A percentile compares a stretch with the other conserved stretches of the same genome.
Evolutionary conservation across 1,140 invertebrate genomes (phyloP).

Genomic region (Papilio machaon): DNA sequence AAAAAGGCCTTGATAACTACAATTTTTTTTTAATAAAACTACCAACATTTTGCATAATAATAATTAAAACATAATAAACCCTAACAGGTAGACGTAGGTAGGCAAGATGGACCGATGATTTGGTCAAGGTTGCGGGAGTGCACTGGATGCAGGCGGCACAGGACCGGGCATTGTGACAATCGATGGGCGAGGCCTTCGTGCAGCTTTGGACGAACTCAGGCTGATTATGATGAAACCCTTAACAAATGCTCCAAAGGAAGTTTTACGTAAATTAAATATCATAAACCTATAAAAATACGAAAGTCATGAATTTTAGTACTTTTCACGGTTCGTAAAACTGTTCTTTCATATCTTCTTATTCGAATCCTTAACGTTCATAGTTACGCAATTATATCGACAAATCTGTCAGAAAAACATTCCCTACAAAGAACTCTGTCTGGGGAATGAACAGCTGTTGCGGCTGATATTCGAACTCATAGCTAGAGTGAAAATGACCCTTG

Average conservation of each 20-base stretch:
- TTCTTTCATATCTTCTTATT: conserved; percentile 20
- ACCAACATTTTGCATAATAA: neutral
- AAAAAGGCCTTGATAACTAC: neutral
- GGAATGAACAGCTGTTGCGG: conserved; percentile 61
- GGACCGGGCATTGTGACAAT: too few species aligned
- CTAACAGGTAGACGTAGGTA: too few species aligned
- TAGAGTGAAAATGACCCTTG: conserved; percentile 62
- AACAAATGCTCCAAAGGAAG: neutral
- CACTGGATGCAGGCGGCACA: too few species aligned
- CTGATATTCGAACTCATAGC: conserved; percentile 62
- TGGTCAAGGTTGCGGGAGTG: too few species aligned
- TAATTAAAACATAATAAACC: neutral
- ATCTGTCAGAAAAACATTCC: conserved; percentile 27
- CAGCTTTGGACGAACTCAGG: too few species aligned
- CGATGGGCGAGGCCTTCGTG: too few species aligned
- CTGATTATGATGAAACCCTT: neutral
- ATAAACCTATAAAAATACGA: neutral
- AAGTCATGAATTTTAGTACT: neutral
- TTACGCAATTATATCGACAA: conserved; percentile 10
- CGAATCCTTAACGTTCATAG: conserved; percentile 21
- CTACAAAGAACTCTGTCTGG: conserved; percentile 42
- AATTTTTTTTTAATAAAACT: neutral
- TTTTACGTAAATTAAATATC: neutral
- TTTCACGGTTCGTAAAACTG: neutral
- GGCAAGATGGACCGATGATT: too few species aligned